A percentile compares a stretch with the other conserved stretches of the same genome.
Conservation (phyloP, 2,888 invertebrate genomes). For the Monochamus alternatus region DNA sequence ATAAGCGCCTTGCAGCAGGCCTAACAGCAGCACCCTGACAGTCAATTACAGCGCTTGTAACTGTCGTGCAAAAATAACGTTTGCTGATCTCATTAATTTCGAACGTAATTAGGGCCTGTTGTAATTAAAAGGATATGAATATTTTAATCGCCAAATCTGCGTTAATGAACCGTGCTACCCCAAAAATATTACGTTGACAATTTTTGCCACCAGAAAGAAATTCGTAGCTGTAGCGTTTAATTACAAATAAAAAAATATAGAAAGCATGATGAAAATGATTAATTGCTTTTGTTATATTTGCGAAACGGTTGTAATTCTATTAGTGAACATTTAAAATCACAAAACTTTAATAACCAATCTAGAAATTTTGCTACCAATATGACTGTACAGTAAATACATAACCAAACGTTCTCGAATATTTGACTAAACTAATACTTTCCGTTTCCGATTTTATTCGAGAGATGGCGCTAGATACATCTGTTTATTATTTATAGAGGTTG, state of each 20-base stretch:
- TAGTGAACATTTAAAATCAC: too few relatives aligned
- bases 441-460: too few relatives aligned
- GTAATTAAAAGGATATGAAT: constrained; percentile 61
- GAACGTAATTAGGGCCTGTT: constrained; percentile 43
- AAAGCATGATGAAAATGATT: constrained; percentile 11
- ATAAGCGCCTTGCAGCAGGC: background rate
- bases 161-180: constrained; percentile 52
- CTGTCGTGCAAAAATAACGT: constrained; percentile 39
- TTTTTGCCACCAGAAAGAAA: constrained; percentile 13
- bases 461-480: too few relatives aligned
- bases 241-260: constrained; percentile 9
- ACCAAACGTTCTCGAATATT: too few relatives aligned
- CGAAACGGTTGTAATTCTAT: too few relatives aligned
- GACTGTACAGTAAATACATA: too few relatives aligned
- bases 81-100: constrained; percentile 58
- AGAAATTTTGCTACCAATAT: too few relatives aligned
- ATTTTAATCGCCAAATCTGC: constrained; percentile 57
- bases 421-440: too few relatives aligned
- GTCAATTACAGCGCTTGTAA: constrained; percentile 21
- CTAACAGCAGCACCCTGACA: constrained; percentile 9
- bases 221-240: constrained; percentile 16
- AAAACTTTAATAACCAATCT: too few relatives aligned
- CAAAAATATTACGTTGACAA: constrained; percentile 20
- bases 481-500: too few relatives aligned
- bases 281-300: constrained; percentile 5